Evolutionary conservation across 2,797 vertebrate genomes (phyloP).

Genomic region (Momotus momota): DNA sequence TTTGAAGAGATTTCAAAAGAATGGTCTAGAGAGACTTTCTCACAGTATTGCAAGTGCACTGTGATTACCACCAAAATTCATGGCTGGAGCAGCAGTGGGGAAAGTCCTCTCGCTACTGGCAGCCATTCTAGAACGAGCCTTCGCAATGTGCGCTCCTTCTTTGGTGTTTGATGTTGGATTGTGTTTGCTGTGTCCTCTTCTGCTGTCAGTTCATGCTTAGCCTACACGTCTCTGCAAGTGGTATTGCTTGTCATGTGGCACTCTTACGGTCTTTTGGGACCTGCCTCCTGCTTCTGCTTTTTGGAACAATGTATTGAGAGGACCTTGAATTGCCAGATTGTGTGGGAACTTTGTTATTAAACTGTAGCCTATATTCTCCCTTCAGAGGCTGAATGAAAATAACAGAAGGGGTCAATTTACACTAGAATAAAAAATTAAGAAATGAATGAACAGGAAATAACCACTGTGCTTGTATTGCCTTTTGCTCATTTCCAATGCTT

Average conservation of each 20-base stretch:
- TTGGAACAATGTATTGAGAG: neutral
- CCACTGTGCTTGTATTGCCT: neutral
- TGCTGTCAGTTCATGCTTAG: neutral
- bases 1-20: neutral
- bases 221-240: neutral
- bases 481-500: constrained; percentile 25
- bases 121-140: neutral
- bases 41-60: neutral
- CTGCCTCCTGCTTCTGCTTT: neutral
- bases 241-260: neutral
- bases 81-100: neutral
- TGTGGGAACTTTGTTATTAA: constrained; percentile 11
- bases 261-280: neutral
- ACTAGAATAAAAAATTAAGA: neutral
- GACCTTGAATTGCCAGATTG: neutral
- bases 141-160: neutral
- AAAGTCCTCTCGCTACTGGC: neutral
- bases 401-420: constrained; percentile 46
- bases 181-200: neutral
- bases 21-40: neutral
- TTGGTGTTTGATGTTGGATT: neutral
- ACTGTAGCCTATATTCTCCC: neutral
- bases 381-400: constrained; percentile 6
- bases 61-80: neutral
- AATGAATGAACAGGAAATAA: constrained; percentile 57